These are phyloP conservation scores for Protodeltote pygarga DNA, from an alignment of 2,888 invertebrate genomes.

Conservation along the genomic window DNA sequence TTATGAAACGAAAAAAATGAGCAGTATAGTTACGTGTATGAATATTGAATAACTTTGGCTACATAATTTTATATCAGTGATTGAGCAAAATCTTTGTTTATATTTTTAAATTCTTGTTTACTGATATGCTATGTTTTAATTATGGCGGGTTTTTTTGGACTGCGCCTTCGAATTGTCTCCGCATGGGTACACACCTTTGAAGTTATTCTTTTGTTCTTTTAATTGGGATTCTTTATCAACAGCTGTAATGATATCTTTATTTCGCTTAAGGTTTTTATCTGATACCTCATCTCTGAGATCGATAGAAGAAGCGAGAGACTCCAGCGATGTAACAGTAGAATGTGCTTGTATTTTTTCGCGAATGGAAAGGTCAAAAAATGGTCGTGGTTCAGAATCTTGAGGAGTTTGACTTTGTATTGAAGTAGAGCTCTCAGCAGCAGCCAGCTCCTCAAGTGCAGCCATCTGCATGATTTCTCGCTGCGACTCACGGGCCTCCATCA, in stretches of 20 bases:
- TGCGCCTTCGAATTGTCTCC: constrained; percentile 57
- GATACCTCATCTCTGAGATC: constrained; percentile 60
- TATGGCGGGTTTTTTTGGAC: constrained; percentile 20
- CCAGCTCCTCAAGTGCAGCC: constrained; percentile 62
- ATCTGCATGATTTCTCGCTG: constrained; percentile 88
- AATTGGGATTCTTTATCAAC: constrained; percentile 73
- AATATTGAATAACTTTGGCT: too few species aligned
- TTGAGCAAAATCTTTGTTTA: constrained; percentile 5
- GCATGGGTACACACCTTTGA: constrained; percentile 66
- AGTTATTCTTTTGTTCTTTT: constrained; percentile 68
- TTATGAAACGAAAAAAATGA: too few species aligned
- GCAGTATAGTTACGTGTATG: too few species aligned
- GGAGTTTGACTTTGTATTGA: background rate
- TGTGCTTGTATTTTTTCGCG: constrained; percentile 58
- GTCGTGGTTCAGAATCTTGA: constrained; percentile 26
- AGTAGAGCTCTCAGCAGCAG: constrained; percentile 28
- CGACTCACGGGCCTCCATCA: constrained; percentile 92
- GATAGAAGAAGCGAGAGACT: constrained; percentile 81
- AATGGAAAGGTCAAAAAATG: constrained; percentile 66
- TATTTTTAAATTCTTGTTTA: background rate
- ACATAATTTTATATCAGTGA: too few species aligned
- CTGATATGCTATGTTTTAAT: constrained; percentile 5
- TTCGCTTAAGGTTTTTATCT: constrained; percentile 65
- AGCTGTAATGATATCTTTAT: constrained; percentile 59
- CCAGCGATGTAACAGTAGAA: constrained; percentile 87